Evolutionary conservation across 2,113 vertebrate species (phyloP).

Genomic region (Pica pica): DNA sequence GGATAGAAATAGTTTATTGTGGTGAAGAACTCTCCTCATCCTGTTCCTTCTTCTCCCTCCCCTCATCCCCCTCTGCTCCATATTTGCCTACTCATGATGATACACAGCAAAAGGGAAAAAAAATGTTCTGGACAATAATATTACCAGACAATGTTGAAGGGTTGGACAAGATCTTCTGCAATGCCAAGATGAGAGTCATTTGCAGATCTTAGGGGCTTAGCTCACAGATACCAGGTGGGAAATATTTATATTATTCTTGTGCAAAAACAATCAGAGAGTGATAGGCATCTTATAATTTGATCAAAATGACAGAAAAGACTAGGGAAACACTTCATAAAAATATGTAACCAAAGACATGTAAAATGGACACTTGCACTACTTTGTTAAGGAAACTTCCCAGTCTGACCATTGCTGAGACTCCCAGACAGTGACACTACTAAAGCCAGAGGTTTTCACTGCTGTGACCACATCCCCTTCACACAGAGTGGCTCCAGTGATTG

Average conservation of each 20-base stretch:
- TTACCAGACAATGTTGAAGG: neutral
- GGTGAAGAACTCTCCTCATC: neutral
- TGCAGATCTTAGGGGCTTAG: neutral
- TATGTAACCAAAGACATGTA: neutral
- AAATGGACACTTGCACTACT: neutral
- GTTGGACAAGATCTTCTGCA: neutral
- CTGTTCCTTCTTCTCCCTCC: neutral
- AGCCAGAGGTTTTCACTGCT: neutral
- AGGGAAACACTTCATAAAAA: neutral
- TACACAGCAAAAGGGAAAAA: neutral
- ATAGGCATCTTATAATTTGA: neutral
- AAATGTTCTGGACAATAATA: neutral
- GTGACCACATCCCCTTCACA: neutral
- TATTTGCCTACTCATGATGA: neutral
- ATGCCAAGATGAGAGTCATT: neutral
- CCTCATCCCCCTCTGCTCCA: accelerated
- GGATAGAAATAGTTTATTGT: neutral
- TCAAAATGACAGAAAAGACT: neutral
- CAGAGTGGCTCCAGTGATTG: accelerated
- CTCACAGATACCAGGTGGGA: neutral
- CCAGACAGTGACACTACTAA: neutral
- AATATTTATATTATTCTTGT: neutral
- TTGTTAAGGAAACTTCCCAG: neutral
- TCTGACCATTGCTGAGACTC: neutral
- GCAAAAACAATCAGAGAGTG: neutral